A percentile compares a stretch with the other conserved stretches of the same genome.
Conservation (phyloP, 2,113 vertebrate species). For the Boulengeromyrus knoepffleri region DNA sequence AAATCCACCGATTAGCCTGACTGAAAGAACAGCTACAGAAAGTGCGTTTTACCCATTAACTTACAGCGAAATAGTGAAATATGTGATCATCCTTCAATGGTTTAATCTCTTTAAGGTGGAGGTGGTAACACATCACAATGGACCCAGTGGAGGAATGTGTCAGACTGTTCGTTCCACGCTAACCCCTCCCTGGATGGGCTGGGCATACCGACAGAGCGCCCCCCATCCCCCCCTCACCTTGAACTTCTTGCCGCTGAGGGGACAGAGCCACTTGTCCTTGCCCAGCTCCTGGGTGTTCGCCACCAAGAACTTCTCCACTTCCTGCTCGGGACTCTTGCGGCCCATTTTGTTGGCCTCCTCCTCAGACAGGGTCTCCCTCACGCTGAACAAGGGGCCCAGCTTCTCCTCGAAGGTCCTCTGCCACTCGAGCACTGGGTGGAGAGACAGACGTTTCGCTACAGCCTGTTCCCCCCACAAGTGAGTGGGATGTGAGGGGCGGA, state of each 20-base stretch:
- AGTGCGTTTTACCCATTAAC: not conserved
- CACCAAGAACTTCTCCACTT: conserved; percentile 85
- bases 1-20: not conserved
- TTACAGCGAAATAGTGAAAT: not conserved
- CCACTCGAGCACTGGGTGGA: conserved; percentile 73
- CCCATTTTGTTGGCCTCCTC: conserved; percentile 84
- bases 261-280: conserved; percentile 92
- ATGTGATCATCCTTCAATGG: not conserved
- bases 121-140: not conserved
- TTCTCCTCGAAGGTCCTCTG: conserved; percentile 84
- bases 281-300: conserved; percentile 88
- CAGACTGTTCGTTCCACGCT: not conserved
- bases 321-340: conserved; percentile 80
- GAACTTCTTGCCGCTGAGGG: conserved; percentile 89
- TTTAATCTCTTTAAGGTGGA: not conserved
- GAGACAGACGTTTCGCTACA: not conserved
- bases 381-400: conserved; percentile 68
- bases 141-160: not conserved
- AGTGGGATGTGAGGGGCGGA: not conserved
- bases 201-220: not conserved
- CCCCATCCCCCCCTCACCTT: conserved; percentile 56
- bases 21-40: not conserved
- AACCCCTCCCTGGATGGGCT: not conserved
- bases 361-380: conserved; percentile 75
- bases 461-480: not conserved